Base-by-base conservation (phyloP, 1,140 invertebrate genomes). In the Archivesica marissinica region DNA sequence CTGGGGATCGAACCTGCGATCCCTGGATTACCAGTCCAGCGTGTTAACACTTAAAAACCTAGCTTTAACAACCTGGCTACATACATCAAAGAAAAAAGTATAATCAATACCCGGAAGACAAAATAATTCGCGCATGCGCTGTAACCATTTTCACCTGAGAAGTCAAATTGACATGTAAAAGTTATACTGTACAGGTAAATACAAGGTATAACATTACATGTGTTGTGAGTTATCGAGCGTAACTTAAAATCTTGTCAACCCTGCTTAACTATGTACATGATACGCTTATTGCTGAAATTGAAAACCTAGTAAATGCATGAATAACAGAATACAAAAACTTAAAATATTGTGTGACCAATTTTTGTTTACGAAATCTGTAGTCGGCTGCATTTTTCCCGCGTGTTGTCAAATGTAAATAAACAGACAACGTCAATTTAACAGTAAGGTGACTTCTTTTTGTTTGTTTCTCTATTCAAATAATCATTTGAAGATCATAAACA, bases 131-230 rank as follows among this genome's bases (percentile, higher is more conserved):
- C 68, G 68, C 68, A 72, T 72, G 68, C 68, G 68, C 68, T 17
- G 11, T 50, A 3, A 30, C 13, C 17, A 28, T 72, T 28, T 50
- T 72, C 44, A 72, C 68, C 68, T 72, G 68, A 72, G 68, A 70
- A 72, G 41, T 47, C 39, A 72, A 44, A 72, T 47, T 72, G 68
- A 72, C 68, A 72, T 41, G 68, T 72, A 47, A 72, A 72, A 25
- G 39, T n/a, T 47, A 33, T 47, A 72, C 35, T 28, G 30, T 44
- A 17, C 52, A 56, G 13, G 68, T 72, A 72, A 30, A 44, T 72
- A 72, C 25, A 72, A 41, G 35, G 68, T 72, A n/a, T 47, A 47
- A 47, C 9, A 44, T 28, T 72, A 47, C 68, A 72, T 47, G 39
- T 20, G 30, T 50, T 52, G 68, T 44, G 68, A 72, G 68, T 72